Base-by-base conservation (phyloP, 2,113 vertebrate species). In the Camelus bactrianus region DNA sequence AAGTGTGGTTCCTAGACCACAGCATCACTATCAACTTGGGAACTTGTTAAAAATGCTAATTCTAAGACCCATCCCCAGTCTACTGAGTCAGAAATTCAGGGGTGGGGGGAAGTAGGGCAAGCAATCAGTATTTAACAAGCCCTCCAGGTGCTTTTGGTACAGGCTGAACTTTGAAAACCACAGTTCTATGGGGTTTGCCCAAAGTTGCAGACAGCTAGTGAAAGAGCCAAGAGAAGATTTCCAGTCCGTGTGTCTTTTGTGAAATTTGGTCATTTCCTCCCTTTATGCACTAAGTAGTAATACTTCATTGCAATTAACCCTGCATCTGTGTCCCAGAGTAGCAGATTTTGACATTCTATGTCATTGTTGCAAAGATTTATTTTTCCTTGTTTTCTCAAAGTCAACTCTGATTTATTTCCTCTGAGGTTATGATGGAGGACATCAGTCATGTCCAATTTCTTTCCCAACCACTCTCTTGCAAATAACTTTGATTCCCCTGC, bases 371-470 rank as follows among this genome's bases (percentile, higher is more conserved):
- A 64, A 89, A 56, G 80, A 67, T 73, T 8, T 52, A 5, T 60
- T 96, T 94, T 85, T 64, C 58, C 22, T 81, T 22, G 11, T 93
- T 87, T 50, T 48, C 56, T 62, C 70, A 70, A 70, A 76, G 64
- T 95, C 84, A 92, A 9, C 14, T 5, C 48, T 50, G 65, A 56
- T 60, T 30, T 88, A 56, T 73, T 19, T 95, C 62, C 54, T 88
- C 38, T 20, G 65, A 92, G 12, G 38, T 12, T 12, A 20, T 3
- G 35, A 84, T 20, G 10, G 30, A n/a, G 22, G 35, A 6, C 52
- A 52, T 42, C 35, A 26, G 16, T 17, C 54, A 20, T 1, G 16
- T 64, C 75, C 48, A 32, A 0, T 75, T 50, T 62, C 69, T 80
- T 75, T 52, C n/a, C 54, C 65, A 24, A 22, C 28, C 22, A 14